Percentiles rank a stretch among this genome's conserved stretches.
Conservation (phyloP, 2,797 vertebrate genomes). For the Arnoldichthys spilopterus region DNA sequence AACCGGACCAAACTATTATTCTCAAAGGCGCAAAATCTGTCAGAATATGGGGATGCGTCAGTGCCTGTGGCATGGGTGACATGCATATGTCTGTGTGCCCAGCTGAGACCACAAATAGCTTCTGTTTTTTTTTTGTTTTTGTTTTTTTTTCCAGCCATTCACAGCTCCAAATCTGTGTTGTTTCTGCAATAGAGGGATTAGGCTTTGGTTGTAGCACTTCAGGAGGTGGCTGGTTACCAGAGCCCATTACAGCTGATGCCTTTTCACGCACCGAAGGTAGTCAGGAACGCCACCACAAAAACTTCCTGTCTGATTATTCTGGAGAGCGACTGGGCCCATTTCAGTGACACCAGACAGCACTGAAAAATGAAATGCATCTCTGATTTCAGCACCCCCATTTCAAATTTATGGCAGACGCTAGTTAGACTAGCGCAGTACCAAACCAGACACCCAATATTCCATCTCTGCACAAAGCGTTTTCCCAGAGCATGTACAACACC, state of each 20-base stretch:
- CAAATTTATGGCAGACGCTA: conserved; percentile 68
- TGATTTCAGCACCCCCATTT: conserved; percentile 63
- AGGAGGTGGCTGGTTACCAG: conserved; percentile 31
- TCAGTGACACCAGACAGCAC: conserved; percentile 55
- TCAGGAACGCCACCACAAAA: conserved; percentile 52
- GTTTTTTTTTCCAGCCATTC: neutral
- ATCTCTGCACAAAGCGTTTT: conserved; percentile 47
- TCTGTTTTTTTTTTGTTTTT: conserved; percentile 20
- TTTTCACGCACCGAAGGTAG: conserved; percentile 45
- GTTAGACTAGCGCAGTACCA: conserved; percentile 50
- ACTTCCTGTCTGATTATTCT: conserved; percentile 51
- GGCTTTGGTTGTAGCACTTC: conserved; percentile 7
- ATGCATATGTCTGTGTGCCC: too few species aligned
- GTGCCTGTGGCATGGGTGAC: too few species aligned
- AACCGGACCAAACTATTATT: too few species aligned
- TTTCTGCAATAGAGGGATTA: neutral
- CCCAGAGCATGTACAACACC: conserved; percentile 26
- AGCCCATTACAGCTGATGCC: conserved; percentile 25
- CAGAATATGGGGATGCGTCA: too few species aligned
- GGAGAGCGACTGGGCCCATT: conserved; percentile 44
- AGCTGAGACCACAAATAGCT: conserved; percentile 28
- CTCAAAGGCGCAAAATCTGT: too few species aligned
- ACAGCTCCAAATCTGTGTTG: neutral
- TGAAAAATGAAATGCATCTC: conserved; percentile 55
- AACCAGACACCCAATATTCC: conserved; percentile 58